A percentile compares a stretch with the other conserved stretches of the same genome.
Evolutionary conservation across 1,140 invertebrate species (phyloP).

Genomic region (Anthonomus grandis): DNA sequence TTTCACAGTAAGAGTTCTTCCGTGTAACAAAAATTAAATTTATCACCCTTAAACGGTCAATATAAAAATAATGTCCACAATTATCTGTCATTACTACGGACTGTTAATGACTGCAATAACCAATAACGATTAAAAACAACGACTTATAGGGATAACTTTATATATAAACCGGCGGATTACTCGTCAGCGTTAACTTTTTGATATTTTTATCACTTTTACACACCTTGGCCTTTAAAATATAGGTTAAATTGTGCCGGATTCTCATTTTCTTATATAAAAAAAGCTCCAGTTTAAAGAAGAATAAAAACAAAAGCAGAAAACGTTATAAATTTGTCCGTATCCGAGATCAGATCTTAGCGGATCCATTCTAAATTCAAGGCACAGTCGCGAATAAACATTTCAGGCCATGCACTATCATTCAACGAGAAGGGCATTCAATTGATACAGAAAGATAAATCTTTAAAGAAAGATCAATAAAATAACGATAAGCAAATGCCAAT

Average conservation of each 20-base stretch:
- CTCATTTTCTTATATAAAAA: no score
- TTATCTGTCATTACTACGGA: constrained; percentile 4
- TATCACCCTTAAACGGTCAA: background rate
- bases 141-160: constrained; percentile 6
- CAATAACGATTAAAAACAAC: constrained; percentile 3
- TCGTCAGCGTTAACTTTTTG: no score
- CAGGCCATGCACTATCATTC: constrained; percentile 12
- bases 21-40: background rate
- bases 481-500: constrained; percentile 23
- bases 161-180: background rate
- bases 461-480: constrained; percentile 20
- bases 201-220: no score
- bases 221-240: no score
- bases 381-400: constrained; percentile 20
- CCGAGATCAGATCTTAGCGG: background rate
- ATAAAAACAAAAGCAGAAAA: constrained; percentile 5
- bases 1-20: background rate
- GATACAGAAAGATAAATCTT: constrained; percentile 23
- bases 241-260: no score
- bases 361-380: constrained; percentile 23
- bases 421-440: constrained; percentile 12
- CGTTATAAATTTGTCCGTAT: constrained; percentile 4
- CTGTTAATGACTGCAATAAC: background rate
- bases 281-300: no score
- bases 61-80: constrained; percentile 1